phyloP scores from a whole-genome alignment of 1,140 invertebrate species.

The Babylonia areolata region DNA sequence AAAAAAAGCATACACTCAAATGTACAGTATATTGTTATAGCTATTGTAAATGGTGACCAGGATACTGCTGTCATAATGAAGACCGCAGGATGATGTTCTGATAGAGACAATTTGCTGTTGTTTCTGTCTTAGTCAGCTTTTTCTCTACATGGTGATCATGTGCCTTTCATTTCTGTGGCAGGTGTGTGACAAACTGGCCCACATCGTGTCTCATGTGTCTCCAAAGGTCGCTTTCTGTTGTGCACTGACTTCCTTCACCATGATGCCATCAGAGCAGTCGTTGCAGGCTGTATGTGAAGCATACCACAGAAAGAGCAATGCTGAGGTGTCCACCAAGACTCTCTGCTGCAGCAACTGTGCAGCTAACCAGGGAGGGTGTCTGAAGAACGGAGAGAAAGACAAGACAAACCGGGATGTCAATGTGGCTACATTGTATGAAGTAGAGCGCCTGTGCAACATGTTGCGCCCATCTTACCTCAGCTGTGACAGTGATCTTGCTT shows the following conservation, averaged over 20 bases:
- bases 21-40: no score
- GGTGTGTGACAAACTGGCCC: slow-evolving; percentile 59
- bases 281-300: slow-evolving; percentile 48
- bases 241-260: slow-evolving; percentile 62
- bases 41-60: no score
- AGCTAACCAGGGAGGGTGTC: slow-evolving; percentile 30
- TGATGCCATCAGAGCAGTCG: slow-evolving; percentile 55
- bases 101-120: no score
- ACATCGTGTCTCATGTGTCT: slow-evolving; percentile 53
- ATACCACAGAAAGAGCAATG: slow-evolving; percentile 19
- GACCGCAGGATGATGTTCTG: no score
- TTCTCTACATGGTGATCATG: no score
- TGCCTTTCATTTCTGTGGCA: neutral
- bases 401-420: slow-evolving; percentile 51
- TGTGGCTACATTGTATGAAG: slow-evolving; percentile 64
- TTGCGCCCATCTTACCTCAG: slow-evolving; percentile 61
- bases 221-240: slow-evolving; percentile 54
- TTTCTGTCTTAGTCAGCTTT: no score
- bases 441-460: slow-evolving; percentile 64
- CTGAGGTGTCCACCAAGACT: neutral
- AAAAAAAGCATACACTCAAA: no score
- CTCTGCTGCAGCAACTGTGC: slow-evolving; percentile 54
- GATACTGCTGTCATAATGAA: no score
- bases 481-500: slow-evolving; percentile 52
- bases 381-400: slow-evolving; percentile 37